Conservation (phyloP, 2,888 invertebrate genomes). For the Thereva nobilitata region DNA sequence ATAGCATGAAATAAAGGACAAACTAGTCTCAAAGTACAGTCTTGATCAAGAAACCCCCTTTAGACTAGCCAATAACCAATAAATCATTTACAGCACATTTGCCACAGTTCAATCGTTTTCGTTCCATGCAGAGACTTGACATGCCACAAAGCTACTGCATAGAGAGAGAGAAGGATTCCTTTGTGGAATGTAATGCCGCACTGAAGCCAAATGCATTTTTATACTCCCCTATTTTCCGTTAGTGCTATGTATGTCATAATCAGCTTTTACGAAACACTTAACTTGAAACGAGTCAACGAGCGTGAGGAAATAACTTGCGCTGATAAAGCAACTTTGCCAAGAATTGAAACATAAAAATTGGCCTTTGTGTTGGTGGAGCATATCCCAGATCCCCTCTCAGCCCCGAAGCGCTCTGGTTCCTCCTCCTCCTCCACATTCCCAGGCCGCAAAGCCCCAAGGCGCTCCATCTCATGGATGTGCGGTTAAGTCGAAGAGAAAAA, state of each 20-base stretch:
- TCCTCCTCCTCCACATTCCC: no score
- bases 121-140: constrained; percentile 31
- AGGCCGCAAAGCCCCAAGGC: no score
- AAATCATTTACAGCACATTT: constrained; percentile 46
- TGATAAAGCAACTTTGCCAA: constrained; percentile 40
- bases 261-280: constrained; percentile 48
- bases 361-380: constrained; percentile 31
- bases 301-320: constrained; percentile 45
- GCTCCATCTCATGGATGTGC: constrained; percentile 8
- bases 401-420: no score
- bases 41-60: not conserved
- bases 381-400: no score
- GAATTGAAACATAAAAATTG: constrained; percentile 41
- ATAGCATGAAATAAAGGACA: no score
- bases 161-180: not conserved
- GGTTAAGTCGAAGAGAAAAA: constrained; percentile 28
- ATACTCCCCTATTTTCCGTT: constrained; percentile 26
- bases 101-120: constrained; percentile 35
- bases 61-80: constrained; percentile 37
- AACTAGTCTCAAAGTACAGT: no score
- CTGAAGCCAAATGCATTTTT: constrained; percentile 38
- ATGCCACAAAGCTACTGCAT: constrained; percentile 32
- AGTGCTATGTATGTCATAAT: constrained; percentile 43
- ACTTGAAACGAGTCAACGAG: constrained; percentile 47
- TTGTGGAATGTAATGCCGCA: constrained; percentile 37